A percentile compares a stretch with the other conserved stretches of the same genome.
Evolutionary conservation across 2,888 invertebrate genomes (phyloP).

Genomic region (Eupithecia exiguata): DNA sequence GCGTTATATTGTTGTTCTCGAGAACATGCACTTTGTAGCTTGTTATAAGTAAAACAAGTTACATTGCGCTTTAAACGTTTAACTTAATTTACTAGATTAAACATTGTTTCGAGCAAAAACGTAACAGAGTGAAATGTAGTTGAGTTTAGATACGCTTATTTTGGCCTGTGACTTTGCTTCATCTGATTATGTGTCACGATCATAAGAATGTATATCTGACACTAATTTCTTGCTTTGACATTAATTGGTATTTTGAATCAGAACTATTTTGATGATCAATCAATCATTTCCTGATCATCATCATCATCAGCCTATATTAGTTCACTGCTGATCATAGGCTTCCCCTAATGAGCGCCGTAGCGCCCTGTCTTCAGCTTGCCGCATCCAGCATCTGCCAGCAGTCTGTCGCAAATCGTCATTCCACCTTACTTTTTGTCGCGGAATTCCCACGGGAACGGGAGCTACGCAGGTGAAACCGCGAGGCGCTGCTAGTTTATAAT

Average conservation of each 20-base stretch:
- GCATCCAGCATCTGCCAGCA: no score
- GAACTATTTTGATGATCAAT: neutral
- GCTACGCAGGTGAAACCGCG: no score
- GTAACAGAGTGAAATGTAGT: neutral
- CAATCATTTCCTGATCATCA: no score
- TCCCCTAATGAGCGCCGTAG: no score
- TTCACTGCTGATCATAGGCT: no score
- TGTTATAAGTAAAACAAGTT: slow-evolving; percentile 8
- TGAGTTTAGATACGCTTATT: neutral
- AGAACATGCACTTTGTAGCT: slow-evolving; percentile 8
- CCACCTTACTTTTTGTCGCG: no score
- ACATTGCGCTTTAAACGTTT: neutral
- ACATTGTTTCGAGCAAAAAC: slow-evolving; percentile 2
- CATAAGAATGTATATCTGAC: neutral
- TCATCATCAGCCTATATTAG: no score
- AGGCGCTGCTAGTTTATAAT: no score
- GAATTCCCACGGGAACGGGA: no score
- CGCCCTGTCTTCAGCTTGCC: no score
- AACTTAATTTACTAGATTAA: slow-evolving; percentile 6
- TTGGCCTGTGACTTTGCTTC: neutral
- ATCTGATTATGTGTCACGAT: neutral
- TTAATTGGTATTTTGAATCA: neutral
- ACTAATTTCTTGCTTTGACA: neutral
- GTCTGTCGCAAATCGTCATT: no score
- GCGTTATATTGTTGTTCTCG: neutral